Base-by-base conservation (phyloP, 92 coral and sea anemone genomes). In the Actinostola sp. region DNA sequence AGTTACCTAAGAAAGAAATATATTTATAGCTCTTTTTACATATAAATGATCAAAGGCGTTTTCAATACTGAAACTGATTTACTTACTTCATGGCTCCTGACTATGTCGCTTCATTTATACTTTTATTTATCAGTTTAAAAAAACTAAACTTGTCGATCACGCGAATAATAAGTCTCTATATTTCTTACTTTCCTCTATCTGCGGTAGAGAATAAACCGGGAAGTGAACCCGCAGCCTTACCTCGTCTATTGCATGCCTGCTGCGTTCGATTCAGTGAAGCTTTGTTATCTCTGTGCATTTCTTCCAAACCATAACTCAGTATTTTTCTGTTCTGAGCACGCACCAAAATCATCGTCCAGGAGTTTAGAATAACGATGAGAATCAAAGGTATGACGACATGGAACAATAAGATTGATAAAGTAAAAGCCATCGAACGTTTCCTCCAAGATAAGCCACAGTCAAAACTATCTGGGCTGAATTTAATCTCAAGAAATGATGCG, bases 401-500 rank as follows among this genome's bases (percentile, higher is more conserved):
- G 16, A 75, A 41, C 33, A 54, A 6, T 10, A 56, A 44, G 11
- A 66, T 45, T 19, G 70, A 51, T 34, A 84, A 30, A 8, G 71
- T 59, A 48, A 84, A 78, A n/a, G 50, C 75, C 31, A 77, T 0
- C n/a, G 69, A 72, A 20, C 86, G 67, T 13, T 28, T n/a, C 0
- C 56, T 32, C 89, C 89, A 84, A 0, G 66, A 59, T 8, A 84
- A 54, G 16, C 89, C 79, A 44, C 89, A 84, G 73, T 63, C 84
- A 30, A 66, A 52, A 1, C 73, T 44, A 6, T 59, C 13, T 26
- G 77, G 60, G 28, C 63, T 56, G 29, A 70, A 84, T 24, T 64
- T 32, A 2, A 84, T 43, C 12, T 70, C 77, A 20, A 85, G 34
- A 26, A 34, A 29, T 11, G 60, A 32, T 8, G 61, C 85, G 51